Base-by-base conservation (phyloP, 2,113 vertebrate species). In the Scartelaos histophorus region DNA sequence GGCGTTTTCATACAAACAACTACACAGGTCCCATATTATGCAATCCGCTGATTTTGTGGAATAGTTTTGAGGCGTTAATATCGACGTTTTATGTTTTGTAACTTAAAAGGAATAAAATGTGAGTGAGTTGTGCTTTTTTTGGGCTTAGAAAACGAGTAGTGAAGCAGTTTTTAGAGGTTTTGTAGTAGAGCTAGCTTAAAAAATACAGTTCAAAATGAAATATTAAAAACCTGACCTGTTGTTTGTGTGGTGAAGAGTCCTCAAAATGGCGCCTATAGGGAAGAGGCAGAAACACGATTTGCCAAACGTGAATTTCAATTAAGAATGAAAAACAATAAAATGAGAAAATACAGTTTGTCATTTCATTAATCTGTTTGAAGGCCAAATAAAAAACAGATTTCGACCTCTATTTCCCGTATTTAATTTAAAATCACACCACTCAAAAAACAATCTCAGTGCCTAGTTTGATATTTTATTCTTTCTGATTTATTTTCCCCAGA, bases 1-100 rank as follows among this genome's bases (percentile, higher is more conserved):
- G n/a, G 62, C 60, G 29, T 17, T 1, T 61, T 87, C 84, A 85
- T 80, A 84, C 87, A 78, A 73, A 47, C 80, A 73, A 78, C 78
- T 25, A 3, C 5, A 25, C 5, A 58, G 56, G 56, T 25, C 56
- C 56, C 56, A 15, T 58, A 15, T 58, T 57, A 25, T 58, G 56
- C n/a, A 1, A 5, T 57, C 3, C 47, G 13, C 19, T n/a, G 46
- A 51, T 19, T n/a, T n/a, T 54, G 7, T 53, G 17, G 3, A 17
- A 19, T 49, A 19, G 12, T 17, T 51, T 19, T 54, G 49, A 51
- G 49, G 49, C 19, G n/a, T 54, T 21, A 9, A 11, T 54, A 54
- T 11, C 21, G 6, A 1, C n/a, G 5, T 53, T 53, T 53, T 19
- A 53, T 53, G 49, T 9, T 54, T 54, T 54, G 19, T n/a, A 21